Conservation (phyloP, 2,888 invertebrate species). For the Tinea pellionella region DNA sequence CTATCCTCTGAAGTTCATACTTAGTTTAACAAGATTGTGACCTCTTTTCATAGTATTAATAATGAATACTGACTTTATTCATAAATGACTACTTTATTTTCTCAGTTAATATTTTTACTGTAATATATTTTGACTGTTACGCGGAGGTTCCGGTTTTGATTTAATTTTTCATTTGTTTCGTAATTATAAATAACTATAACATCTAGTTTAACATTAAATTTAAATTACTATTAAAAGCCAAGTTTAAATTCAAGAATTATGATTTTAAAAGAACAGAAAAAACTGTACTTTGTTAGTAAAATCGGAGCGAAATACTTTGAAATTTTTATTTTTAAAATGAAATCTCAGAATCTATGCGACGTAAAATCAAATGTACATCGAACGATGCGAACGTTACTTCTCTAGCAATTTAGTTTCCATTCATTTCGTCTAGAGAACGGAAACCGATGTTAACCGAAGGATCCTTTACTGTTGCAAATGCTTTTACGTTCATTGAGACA, state of each 20-base stretch:
- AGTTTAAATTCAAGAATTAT: too few species aligned
- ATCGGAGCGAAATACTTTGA: background rate
- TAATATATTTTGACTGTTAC: too few species aligned
- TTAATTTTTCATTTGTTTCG: too few species aligned
- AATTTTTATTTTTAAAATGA: background rate
- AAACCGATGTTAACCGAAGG: conserved; percentile 36
- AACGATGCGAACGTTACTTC: conserved; percentile 23
- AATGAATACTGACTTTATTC: background rate
- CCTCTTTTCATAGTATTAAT: background rate
- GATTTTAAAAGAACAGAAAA: too few species aligned
- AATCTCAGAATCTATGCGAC: background rate
- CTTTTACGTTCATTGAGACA: background rate
- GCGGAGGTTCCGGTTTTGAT: too few species aligned
- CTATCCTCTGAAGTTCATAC: background rate
- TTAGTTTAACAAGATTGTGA: background rate
- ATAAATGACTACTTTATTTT: too few species aligned
- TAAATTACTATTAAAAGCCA: too few species aligned
- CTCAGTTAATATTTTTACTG: too few species aligned
- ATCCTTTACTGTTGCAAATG: background rate
- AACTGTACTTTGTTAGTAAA: too few species aligned
- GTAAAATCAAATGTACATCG: background rate
- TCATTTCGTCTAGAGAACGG: conserved; percentile 42
- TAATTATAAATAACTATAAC: too few species aligned
- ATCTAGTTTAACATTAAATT: too few species aligned
- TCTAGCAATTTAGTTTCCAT: conserved; percentile 55